phyloP scores from a whole-genome alignment of 2,113 vertebrate species.

The Prochilodus magdalenae region DNA sequence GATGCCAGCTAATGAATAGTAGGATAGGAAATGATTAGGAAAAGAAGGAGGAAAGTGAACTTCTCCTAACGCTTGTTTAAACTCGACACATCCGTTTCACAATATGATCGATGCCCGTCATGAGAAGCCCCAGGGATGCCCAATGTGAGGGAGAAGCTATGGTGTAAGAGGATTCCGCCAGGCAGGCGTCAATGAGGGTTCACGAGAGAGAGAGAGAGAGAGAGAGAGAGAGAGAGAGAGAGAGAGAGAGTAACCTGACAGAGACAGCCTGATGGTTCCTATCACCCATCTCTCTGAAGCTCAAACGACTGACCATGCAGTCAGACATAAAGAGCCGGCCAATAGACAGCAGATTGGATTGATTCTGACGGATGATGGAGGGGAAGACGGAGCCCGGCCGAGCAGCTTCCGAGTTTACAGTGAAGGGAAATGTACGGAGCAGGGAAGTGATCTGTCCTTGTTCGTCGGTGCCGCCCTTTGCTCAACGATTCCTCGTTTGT shows the following conservation, averaged over 20 bases:
- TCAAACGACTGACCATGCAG: constrained; percentile 25
- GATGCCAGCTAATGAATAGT: too few species aligned
- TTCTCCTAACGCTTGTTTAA: neutral
- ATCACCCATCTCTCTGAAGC: constrained; percentile 23
- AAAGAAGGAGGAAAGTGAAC: too few species aligned
- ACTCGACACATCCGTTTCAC: neutral
- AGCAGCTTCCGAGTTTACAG: neutral
- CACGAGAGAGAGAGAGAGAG: neutral
- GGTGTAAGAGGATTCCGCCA: constrained; percentile 22
- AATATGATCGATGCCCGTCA: constrained; percentile 47
- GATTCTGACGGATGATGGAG: constrained; percentile 4
- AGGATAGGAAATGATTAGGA: too few species aligned
- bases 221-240: too few species aligned
- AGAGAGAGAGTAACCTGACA: constrained; percentile 15
- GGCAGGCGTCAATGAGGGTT: neutral
- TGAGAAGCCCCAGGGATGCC: neutral
- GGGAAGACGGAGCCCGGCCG: too few species aligned
- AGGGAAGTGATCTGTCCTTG: neutral
- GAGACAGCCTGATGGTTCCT: constrained; percentile 2
- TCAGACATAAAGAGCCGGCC: constrained; percentile 33
- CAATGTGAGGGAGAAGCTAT: neutral
- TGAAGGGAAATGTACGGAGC: constrained; percentile 24
- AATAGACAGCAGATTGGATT: constrained; percentile 28
- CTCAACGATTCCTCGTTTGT: too few species aligned
- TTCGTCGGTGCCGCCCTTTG: too few species aligned